These are phyloP conservation scores for Pygmarrhopalites habei DNA, from an alignment of 1,140 invertebrate genomes.

Conservation along the genomic window DNA sequence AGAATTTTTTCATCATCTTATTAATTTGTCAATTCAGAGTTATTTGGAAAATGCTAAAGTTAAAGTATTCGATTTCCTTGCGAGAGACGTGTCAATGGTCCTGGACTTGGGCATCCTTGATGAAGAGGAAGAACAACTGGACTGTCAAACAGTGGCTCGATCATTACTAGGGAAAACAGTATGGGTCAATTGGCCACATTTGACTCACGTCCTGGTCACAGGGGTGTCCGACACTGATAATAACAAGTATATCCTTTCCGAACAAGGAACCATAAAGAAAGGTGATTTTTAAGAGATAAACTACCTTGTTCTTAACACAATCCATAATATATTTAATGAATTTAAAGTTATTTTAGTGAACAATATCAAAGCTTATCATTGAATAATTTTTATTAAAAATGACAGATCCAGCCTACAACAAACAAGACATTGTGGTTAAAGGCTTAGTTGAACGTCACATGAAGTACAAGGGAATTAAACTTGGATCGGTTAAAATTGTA, in stretches of 20 bases:
- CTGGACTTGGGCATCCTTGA: constrained; percentile 46
- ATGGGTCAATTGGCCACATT: constrained; percentile 81
- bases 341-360: no score
- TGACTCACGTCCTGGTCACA: constrained; percentile 46
- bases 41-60: constrained; percentile 58
- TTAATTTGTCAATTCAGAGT: constrained; percentile 48
- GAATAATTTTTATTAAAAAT: constrained; percentile 3
- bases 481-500: constrained; percentile 62
- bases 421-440: neutral
- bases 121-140: constrained; percentile 30
- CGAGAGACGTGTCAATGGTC: constrained; percentile 73
- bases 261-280: constrained; percentile 1
- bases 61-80: constrained; percentile 79
- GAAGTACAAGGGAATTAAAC: constrained; percentile 56
- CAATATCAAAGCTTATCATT: no score
- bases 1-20: neutral
- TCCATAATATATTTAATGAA: no score
- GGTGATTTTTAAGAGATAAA: constrained; percentile 3
- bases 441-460: constrained; percentile 42
- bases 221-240: constrained; percentile 2
- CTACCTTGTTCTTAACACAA: no score
- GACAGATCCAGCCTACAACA: neutral
- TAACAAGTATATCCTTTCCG: no score
- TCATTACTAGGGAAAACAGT: constrained; percentile 64
- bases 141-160: constrained; percentile 43